phyloP scores from a whole-genome alignment of 2,888 invertebrate species.

The Drosophila ezoana region DNA sequence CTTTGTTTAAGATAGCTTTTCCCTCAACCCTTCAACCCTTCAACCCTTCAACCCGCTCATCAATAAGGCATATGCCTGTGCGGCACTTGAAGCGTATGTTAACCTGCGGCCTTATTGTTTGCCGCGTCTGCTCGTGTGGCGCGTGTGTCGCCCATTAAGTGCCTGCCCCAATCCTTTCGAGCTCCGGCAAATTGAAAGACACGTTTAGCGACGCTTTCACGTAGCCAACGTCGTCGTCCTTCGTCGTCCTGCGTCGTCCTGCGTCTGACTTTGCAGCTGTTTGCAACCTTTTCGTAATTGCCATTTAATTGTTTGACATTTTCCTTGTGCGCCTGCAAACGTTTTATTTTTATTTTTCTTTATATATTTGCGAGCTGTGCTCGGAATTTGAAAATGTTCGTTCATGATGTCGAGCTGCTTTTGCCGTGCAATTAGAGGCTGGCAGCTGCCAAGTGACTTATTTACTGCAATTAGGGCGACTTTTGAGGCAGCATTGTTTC shows the following conservation, averaged over 20 bases:
- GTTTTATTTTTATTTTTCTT: constrained; percentile 42
- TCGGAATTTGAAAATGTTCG: constrained; percentile 53
- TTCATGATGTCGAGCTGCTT: constrained; percentile 25
- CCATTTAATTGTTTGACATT: constrained; percentile 79
- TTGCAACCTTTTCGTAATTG: constrained; percentile 71
- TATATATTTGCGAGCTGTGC: constrained; percentile 24
- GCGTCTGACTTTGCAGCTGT: constrained; percentile 8
- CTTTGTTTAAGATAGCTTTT: not conserved
- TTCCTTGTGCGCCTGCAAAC: constrained; percentile 33
- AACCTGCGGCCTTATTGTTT: constrained; percentile 42
- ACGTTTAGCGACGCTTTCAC: constrained; percentile 72
- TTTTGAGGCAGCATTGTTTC: constrained; percentile 17
- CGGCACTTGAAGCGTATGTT: constrained; percentile 45
- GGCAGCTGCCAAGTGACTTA: constrained; percentile 47
- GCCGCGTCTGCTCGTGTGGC: constrained; percentile 13
- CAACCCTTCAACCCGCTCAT: constrained; percentile 12
- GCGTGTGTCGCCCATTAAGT: constrained; percentile 55
- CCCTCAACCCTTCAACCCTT: not conserved
- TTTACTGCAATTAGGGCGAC: constrained; percentile 51
- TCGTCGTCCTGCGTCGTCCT: constrained; percentile 1
- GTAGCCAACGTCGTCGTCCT: constrained; percentile 32
- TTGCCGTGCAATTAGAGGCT: constrained; percentile 49
- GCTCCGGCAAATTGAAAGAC: constrained; percentile 62
- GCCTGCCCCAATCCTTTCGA: constrained; percentile 28
- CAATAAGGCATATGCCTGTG: constrained; percentile 37